Conservation (phyloP, 2,113 vertebrate species). For the Oncorhynchus kisutch region DNA sequence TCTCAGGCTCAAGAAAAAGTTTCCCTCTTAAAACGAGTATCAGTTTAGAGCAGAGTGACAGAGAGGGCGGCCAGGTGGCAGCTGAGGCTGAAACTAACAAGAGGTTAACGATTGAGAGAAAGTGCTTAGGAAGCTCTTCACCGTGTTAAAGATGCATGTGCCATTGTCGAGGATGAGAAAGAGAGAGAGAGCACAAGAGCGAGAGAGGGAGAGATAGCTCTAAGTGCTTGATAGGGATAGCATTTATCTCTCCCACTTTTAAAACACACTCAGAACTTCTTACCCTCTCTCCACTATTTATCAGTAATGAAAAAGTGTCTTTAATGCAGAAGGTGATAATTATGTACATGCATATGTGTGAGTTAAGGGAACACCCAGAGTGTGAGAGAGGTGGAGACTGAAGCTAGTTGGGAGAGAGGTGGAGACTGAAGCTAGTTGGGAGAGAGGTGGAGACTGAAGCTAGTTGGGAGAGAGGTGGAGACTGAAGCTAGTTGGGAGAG, state of each 20-base stretch:
- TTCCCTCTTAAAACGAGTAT: conserved; percentile 42
- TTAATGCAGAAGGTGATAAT: no score
- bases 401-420: not conserved
- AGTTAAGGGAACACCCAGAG: no score
- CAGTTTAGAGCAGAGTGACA: conserved; percentile 23
- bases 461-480: no score
- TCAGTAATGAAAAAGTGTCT: not conserved
- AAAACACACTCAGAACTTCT: no score
- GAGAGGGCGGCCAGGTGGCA: conserved; percentile 34
- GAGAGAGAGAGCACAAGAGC: no score
- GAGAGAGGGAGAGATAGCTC: not conserved
- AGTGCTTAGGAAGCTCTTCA: conserved; percentile 8
- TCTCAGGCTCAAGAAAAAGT: conserved; percentile 51
- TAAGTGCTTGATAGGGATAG: conserved; percentile 15
- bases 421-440: not conserved
- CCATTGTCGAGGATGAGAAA: no score
- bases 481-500: not conserved
- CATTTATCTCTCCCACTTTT: conserved; percentile 32
- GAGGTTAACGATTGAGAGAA: conserved; percentile 62
- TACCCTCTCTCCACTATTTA: not conserved
- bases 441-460: no score
- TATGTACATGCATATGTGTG: no score
- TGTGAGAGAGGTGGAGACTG: no score
- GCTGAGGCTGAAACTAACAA: conserved; percentile 51
- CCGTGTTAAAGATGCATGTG: not conserved